A percentile compares a stretch with the other conserved stretches of the same genome.
Conservation (phyloP, 2,888 invertebrate genomes). For the Ferrisia virgata region DNA sequence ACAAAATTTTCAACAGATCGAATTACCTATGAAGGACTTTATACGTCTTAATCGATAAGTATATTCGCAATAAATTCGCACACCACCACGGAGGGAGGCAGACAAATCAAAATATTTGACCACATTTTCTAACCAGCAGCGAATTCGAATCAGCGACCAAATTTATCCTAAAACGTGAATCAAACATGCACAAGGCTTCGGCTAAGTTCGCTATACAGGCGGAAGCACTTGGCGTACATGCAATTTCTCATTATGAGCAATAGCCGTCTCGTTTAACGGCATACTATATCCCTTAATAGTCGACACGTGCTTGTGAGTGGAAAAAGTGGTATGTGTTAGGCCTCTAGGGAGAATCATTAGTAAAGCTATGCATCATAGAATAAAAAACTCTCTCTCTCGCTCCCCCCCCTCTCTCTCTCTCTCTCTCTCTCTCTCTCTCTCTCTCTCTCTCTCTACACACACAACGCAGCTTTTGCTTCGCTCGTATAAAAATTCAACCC, state of each 20-base stretch:
- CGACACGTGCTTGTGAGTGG: conserved; percentile 12
- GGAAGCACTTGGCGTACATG: background rate
- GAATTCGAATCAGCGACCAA: background rate
- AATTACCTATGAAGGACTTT: background rate
- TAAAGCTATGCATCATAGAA: conserved; percentile 11
- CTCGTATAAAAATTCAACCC: background rate
- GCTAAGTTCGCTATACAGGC: background rate
- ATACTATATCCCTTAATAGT: conserved; percentile 11
- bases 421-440: no score
- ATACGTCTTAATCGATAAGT: no score
- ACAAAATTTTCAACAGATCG: background rate
- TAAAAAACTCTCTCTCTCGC: background rate
- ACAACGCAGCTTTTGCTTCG: background rate
- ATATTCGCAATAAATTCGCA: no score
- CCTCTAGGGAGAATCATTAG: conserved; percentile 1
- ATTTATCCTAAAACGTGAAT: background rate
- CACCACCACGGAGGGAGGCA: background rate
- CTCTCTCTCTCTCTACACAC: background rate
- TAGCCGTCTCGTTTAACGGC: conserved; percentile 8
- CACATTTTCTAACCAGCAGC: background rate
- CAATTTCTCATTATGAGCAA: conserved; percentile 6
- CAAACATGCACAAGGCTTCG: background rate
- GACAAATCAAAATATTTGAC: background rate
- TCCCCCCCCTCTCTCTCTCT: no score
- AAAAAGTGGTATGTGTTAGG: conserved; percentile 1